Evolutionary conservation across 1,140 invertebrate genomes (phyloP).

Genomic region (Formica selysi): DNA sequence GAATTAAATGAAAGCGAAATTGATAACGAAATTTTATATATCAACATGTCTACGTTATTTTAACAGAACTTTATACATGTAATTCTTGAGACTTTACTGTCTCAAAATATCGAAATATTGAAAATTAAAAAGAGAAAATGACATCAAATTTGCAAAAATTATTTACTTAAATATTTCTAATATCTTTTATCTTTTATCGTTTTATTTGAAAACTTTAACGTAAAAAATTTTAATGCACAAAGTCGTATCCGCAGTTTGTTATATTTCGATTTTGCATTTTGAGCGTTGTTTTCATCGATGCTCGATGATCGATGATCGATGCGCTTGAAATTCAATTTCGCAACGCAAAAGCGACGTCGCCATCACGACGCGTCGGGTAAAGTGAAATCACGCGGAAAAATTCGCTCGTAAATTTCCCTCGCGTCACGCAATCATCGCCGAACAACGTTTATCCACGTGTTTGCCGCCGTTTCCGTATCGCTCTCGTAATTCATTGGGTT

Average conservation of each 20-base stretch:
- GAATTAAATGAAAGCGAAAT: constrained; percentile 11
- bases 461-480: background rate
- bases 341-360: background rate
- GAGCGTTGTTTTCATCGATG: constrained; percentile 18
- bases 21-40: background rate
- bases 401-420: constrained; percentile 42
- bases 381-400: constrained; percentile 45
- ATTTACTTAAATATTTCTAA: background rate
- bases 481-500: constrained; percentile 23
- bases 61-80: background rate
- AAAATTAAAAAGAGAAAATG: background rate
- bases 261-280: background rate
- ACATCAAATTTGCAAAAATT: background rate
- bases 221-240: background rate
- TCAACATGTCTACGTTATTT: background rate
- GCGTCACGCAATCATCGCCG: constrained; percentile 13
- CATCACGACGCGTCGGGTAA: background rate
- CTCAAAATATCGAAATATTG: background rate
- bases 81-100: background rate
- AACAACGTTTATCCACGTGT: constrained; percentile 8
- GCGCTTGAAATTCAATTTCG: constrained; percentile 30
- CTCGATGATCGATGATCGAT: constrained; percentile 24
- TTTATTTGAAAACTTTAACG: background rate
- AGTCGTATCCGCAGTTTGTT: background rate
- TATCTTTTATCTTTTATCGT: background rate